Conservation (phyloP, 2,888 invertebrate genomes). For the Cybosia mesomella region DNA sequence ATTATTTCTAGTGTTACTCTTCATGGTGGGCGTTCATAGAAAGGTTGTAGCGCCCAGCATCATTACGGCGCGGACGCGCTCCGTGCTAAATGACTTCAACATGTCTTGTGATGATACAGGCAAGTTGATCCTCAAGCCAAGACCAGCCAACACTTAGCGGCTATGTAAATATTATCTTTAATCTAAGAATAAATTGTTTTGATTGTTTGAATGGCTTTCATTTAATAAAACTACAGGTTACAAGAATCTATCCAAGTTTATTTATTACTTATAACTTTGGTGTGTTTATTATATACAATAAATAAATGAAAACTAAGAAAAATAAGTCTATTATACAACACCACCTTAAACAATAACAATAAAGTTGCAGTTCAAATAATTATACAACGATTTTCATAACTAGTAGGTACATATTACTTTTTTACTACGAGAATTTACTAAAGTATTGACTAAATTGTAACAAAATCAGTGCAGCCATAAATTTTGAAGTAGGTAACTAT, state of each 20-base stretch:
- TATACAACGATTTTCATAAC: slow-evolving; percentile 56
- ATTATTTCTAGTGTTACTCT: slow-evolving; percentile 90
- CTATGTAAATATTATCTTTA: slow-evolving; percentile 62
- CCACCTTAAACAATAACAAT: slow-evolving; percentile 65
- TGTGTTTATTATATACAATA: slow-evolving; percentile 85
- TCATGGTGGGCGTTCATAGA: slow-evolving; percentile 97
- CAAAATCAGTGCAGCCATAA: slow-evolving; percentile 50
- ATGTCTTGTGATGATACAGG: slow-evolving; percentile 99
- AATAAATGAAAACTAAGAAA: slow-evolving; percentile 78
- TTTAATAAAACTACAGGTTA: slow-evolving; percentile 69
- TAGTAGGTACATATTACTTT: slow-evolving; percentile 39
- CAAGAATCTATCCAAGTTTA: slow-evolving; percentile 83
- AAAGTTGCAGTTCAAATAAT: slow-evolving; percentile 57
- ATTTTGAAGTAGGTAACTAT: slow-evolving; percentile 41
- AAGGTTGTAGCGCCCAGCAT: slow-evolving; percentile 98
- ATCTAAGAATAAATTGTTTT: slow-evolving; percentile 72
- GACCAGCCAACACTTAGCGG: slow-evolving; percentile 86
- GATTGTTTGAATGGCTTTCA: slow-evolving; percentile 33
- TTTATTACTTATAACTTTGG: slow-evolving; percentile 86
- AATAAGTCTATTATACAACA: slow-evolving; percentile 74
- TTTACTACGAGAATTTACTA: slow-evolving; percentile 62
- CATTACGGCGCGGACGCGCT: slow-evolving; percentile 96
- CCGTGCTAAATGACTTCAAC: slow-evolving; percentile 97
- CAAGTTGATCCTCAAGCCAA: slow-evolving; percentile 96
- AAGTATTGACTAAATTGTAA: slow-evolving; percentile 65